Base-by-base conservation (phyloP, 2,797 vertebrate genomes). In the Sebastes trivittatus region DNA sequence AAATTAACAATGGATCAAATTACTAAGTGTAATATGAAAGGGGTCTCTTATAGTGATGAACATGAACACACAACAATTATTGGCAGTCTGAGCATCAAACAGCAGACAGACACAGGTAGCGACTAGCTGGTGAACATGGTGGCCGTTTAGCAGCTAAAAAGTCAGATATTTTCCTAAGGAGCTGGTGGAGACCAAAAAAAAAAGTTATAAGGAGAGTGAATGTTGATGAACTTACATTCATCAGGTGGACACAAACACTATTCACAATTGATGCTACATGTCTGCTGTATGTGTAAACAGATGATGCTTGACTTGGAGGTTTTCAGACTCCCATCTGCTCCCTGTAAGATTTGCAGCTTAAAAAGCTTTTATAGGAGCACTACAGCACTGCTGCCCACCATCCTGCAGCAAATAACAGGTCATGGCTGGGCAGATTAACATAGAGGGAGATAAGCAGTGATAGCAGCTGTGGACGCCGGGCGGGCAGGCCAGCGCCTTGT, bases 401-500 rank as follows among this genome's bases (percentile, higher is more conserved):
- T 72, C 72, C 72, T 84, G 75, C 84, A 88, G 78, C 72, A 86
- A 86, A 91, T 90, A 91, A 78, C 72, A 81, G 88, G 88, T 89
- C 83, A 81, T n/a, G 87, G 89, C 90, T 86, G 77, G 89, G 89
- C 84, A 94, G 94, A 95, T 95, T 94, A 94, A 82, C 85, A 70
- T 74, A 58, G 82, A 82, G n/a, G 82, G 78, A 90, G 88, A 93
- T 93, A 91, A 92, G 90, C 88, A 82, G 78, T 58, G 78, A 83
- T 64, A 86, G 83, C 87, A 93, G 89, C 86, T 91, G 86, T 75
- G 83, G 79, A 77, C 22, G 42, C 46, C 46, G 7, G 9, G 49
- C 20, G 14, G 0, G 49, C 49, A n/a, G 49, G 46, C 42, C 70
- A 32, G 60, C 23, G 80, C 64, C 54, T 83, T 75, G 32, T 75